Evolutionary conservation across 2,797 vertebrate species (phyloP).

Genomic region (Danio albolineatus): DNA sequence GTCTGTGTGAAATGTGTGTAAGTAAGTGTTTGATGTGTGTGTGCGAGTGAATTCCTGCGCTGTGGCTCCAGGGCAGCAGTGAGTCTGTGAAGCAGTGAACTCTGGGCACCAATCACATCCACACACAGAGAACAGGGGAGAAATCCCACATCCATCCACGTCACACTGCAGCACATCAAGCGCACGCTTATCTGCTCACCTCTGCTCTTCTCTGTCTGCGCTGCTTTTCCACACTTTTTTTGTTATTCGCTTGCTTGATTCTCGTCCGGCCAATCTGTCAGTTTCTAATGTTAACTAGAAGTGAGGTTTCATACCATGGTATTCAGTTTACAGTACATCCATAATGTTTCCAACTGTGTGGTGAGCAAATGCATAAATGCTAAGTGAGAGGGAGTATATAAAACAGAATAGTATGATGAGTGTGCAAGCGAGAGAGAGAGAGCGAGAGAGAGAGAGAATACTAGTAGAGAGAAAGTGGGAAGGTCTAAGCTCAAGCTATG

Average conservation of each 20-base stretch:
- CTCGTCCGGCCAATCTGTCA: background rate
- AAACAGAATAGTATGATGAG: background rate
- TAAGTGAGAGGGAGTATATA: background rate
- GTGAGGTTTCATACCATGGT: conserved; percentile 3
- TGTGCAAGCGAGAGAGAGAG: conserved; percentile 12
- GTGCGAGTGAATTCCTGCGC: conserved; percentile 44
- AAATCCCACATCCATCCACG: conserved; percentile 57
- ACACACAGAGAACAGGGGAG: conserved; percentile 42
- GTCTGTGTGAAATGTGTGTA: conserved; percentile 26
- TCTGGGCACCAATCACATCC: conserved; percentile 60
- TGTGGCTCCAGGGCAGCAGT: conserved; percentile 31
- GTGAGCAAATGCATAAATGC: conserved; percentile 31
- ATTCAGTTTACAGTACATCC: conserved; percentile 35
- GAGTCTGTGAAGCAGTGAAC: conserved; percentile 50
- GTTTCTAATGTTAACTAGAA: conserved; percentile 21
- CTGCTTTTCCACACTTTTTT: background rate
- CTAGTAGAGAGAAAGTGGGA: conserved; percentile 44
- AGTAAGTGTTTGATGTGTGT: conserved; percentile 22
- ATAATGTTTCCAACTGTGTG: conserved; percentile 39
- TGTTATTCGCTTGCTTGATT: background rate
- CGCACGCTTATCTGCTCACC: conserved; percentile 34
- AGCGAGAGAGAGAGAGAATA: background rate
- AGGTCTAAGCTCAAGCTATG: conserved; percentile 37
- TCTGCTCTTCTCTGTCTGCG: conserved; percentile 18
- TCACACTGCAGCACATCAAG: conserved; percentile 55